A percentile compares a stretch with the other conserved stretches of the same genome.
These are phyloP conservation scores for Clinocottus analis DNA, from an alignment of 2,113 vertebrate species.

Conservation along the genomic window DNA sequence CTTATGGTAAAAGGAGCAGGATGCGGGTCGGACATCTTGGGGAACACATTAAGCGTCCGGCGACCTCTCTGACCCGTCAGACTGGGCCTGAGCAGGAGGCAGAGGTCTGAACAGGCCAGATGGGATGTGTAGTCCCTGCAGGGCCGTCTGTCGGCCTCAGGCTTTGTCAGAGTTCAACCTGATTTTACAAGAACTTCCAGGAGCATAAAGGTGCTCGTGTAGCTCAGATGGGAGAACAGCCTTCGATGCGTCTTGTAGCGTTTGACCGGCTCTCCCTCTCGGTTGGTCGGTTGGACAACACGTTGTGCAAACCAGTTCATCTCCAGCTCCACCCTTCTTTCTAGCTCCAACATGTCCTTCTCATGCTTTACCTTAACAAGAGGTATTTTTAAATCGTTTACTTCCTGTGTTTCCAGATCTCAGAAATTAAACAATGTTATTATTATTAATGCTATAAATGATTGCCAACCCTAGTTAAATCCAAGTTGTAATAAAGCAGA, in stretches of 20 bases:
- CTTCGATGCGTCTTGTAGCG: background rate
- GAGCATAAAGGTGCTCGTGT: background rate
- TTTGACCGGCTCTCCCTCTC: background rate
- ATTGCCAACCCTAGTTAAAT: background rate
- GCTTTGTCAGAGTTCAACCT: background rate
- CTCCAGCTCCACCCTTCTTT: background rate
- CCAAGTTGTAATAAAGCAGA: constrained; percentile 19
- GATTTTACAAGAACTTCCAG: background rate
- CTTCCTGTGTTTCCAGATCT: background rate
- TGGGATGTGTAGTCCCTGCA: background rate
- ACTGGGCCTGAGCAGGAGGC: background rate
- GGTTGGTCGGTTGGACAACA: background rate
- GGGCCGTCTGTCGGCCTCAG: background rate
- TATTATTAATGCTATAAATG: background rate
- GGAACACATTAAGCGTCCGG: no score
- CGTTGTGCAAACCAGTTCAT: background rate
- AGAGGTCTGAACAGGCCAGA: background rate
- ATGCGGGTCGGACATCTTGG: no score
- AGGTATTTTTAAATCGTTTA: background rate
- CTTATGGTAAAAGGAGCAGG: background rate
- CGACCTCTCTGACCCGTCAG: background rate
- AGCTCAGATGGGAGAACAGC: background rate
- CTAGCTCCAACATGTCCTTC: background rate
- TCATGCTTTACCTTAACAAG: background rate
- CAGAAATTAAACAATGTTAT: background rate